These are phyloP conservation scores for Lepidochitona cinerea DNA, from an alignment of 2,888 invertebrate species.

Conservation along the genomic window DNA sequence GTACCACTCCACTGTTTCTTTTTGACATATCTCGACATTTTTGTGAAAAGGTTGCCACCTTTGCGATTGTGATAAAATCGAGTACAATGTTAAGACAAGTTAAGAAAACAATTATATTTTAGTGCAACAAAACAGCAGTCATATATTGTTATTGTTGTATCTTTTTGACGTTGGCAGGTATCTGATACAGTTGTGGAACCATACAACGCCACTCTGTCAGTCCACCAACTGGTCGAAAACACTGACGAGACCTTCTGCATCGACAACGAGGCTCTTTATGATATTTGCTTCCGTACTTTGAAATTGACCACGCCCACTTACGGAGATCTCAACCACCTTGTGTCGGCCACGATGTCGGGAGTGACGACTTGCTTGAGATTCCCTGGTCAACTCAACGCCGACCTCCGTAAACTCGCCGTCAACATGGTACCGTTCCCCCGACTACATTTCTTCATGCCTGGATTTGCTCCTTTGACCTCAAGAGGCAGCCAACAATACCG, in stretches of 20 bases:
- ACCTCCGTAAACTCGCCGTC: not conserved
- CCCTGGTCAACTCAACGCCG: not conserved
- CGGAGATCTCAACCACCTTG: not conserved
- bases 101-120: too few relatives aligned
- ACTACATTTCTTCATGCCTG: not conserved
- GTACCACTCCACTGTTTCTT: too few relatives aligned
- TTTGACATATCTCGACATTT: too few relatives aligned
- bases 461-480: not conserved
- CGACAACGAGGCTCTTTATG: conserved; percentile 89
- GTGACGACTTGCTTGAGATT: not conserved
- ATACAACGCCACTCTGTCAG: conserved; percentile 87
- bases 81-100: too few relatives aligned
- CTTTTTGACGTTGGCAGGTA: conserved; percentile 71
- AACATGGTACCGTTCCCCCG: not conserved
- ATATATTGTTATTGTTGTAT: too few relatives aligned
- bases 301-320: not conserved
- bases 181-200: conserved; percentile 80
- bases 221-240: conserved; percentile 80
- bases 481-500: not conserved
- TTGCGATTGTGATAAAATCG: too few relatives aligned
- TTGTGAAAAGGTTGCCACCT: too few relatives aligned
- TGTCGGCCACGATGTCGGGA: not conserved
- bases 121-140: too few relatives aligned
- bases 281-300: conserved; percentile 87
- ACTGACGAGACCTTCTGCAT: conserved; percentile 91